Base-by-base conservation (phyloP, 2,888 invertebrate species). In the Xanthorhoe spadicearia region DNA sequence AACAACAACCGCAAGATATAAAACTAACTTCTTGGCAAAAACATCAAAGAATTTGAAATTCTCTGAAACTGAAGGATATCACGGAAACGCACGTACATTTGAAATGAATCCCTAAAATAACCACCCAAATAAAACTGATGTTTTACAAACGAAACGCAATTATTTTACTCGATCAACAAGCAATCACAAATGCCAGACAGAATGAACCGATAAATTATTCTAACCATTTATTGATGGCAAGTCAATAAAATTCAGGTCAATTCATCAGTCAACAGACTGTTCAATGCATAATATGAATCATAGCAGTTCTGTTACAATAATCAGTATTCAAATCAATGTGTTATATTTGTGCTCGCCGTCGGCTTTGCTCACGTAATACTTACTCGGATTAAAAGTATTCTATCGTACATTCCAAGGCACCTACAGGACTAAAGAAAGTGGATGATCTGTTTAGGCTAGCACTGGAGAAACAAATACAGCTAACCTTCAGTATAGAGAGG, bases 281-380 rank as follows among this genome's bases (percentile, higher is more conserved):
- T 76, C 74, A 75, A 77, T 79, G 79, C 78, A 77, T 77, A 77
- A 74, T 81, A 79, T 83, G 79, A 82, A 82, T 83, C 75, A 83
- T 79, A 79, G 76, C 81, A 82, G 81, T 82, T 84, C 81, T 83
- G 77, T 80, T 79, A 82, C 81, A 78, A 79, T 77, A 77, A 69
- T 67, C 64, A 65, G 46, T 32, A 61, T 66, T 56, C 35, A 48
- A 61, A 58, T 55, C 15, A 48, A 46, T 48, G 48, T 48, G 48
- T 43, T 10, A 10, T 38, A 10, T 6, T 10, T 2, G 35, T 35
- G 35, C 1, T 6, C 35, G 9, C 6, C 6, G 1, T 3, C 8
- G 35, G 35, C 7, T 35, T 23, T 4, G 23, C 23, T 23, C 23
- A 35, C 35, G 35, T 35, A 8, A 7, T 35, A 6, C 7, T 35